These are phyloP conservation scores for Drosophila ustulata DNA, from an alignment of 2,888 invertebrate species.

Conservation along the genomic window DNA sequence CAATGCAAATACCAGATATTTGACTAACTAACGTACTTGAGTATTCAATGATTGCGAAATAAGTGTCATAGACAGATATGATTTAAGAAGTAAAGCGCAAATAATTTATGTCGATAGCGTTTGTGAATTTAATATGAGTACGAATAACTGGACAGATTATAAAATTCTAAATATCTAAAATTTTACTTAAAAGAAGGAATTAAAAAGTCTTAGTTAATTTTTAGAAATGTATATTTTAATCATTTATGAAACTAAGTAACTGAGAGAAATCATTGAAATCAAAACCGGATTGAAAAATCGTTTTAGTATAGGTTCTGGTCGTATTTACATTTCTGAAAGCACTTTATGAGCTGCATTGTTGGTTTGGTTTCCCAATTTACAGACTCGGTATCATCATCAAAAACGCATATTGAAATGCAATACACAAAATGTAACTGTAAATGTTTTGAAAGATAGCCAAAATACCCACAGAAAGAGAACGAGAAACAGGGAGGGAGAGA, in stretches of 20 bases:
- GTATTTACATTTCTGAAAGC: constrained; percentile 14
- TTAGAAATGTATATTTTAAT: neutral
- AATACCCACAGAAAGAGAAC: constrained; percentile 25
- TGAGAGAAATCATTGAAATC: neutral
- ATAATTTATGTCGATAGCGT: neutral
- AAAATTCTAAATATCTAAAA: neutral
- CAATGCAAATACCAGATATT: constrained; percentile 28
- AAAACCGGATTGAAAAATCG: constrained; percentile 2
- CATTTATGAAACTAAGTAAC: neutral
- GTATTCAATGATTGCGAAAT: neutral
- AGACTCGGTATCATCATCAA: constrained; percentile 40
- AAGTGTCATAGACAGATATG: neutral
- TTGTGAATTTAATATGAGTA: neutral
- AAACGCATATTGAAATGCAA: constrained; percentile 69
- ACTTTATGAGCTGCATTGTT: constrained; percentile 37
- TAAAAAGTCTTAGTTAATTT: no score
- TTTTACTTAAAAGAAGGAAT: no score
- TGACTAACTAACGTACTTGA: constrained; percentile 16
- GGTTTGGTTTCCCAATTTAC: constrained; percentile 51
- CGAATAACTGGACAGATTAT: neutral
- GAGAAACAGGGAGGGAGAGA: neutral
- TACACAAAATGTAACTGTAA: constrained; percentile 73
- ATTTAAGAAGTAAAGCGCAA: neutral
- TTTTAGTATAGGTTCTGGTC: neutral
- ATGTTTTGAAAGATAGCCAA: constrained; percentile 71